These are phyloP conservation scores for Promerops cafer DNA, from an alignment of 2,113 vertebrate species.

Conservation along the genomic window DNA sequence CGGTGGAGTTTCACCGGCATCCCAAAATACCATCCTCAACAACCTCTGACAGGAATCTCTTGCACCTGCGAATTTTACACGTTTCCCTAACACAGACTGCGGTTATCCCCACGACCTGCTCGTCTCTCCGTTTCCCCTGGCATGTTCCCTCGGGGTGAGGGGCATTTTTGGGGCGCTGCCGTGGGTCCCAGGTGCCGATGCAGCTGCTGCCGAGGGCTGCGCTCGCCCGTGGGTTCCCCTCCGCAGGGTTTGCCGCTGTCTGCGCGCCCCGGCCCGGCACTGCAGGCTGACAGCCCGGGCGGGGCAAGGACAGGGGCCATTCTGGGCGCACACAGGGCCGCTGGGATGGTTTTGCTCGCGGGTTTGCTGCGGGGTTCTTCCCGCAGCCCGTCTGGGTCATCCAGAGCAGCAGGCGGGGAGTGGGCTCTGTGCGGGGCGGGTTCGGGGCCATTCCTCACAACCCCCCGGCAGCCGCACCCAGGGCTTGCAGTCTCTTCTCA, in stretches of 20 bases:
- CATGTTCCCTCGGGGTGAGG: not conserved
- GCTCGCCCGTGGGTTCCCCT: not conserved
- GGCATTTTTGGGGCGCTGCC: not conserved
- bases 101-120: not conserved
- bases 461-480: fast-evolving
- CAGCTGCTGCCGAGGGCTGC: not conserved
- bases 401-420: not conserved
- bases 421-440: not conserved
- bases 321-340: not conserved
- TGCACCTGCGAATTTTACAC: not conserved
- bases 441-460: not conserved
- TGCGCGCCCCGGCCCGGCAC: conserved; percentile 2
- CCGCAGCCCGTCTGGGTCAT: not conserved
- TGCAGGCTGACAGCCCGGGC: conserved; percentile 7
- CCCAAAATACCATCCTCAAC: not conserved
- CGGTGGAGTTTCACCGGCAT: not conserved
- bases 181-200: not conserved
- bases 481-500: not conserved
- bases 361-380: not conserved
- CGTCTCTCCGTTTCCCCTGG: not conserved
- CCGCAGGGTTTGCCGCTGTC: not conserved
- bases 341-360: not conserved
- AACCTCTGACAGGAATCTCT: not conserved
- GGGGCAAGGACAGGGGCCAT: not conserved
- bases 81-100: not conserved